Percentiles rank a stretch among this genome's conserved stretches.
Conservation (phyloP, 1,140 invertebrate species). For the Propsilocerus akamusi region DNA sequence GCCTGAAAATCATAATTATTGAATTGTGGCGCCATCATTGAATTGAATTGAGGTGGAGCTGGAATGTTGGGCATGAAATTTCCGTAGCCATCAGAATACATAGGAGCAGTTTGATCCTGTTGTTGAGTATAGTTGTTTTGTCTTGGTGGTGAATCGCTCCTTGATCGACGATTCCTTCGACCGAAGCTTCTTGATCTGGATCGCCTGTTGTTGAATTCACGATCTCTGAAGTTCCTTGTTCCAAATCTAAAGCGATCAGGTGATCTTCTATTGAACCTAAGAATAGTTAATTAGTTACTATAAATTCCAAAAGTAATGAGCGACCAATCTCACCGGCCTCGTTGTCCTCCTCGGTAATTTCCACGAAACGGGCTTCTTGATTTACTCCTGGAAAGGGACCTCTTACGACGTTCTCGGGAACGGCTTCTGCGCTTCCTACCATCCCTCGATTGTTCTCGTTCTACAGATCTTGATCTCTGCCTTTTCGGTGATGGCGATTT, state of each 20-base stretch:
- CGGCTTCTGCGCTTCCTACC: too few species aligned
- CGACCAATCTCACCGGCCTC: too few species aligned
- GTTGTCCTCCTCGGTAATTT: too few species aligned
- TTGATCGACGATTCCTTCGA: background rate
- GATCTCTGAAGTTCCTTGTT: background rate
- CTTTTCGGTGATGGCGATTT: too few species aligned
- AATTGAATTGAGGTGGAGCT: background rate
- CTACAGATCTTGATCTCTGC: too few species aligned
- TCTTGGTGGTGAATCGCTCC: background rate
- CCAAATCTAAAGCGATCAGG: too few species aligned
- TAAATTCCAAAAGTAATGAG: too few species aligned
- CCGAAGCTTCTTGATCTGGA: background rate
- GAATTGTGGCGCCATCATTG: background rate
- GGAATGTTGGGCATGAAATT: background rate
- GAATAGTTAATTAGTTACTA: background rate
- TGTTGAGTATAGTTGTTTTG: background rate
- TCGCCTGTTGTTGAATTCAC: background rate
- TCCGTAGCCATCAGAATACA: background rate
- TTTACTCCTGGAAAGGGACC: too few species aligned
- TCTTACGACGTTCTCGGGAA: too few species aligned
- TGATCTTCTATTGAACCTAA: background rate
- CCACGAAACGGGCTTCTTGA: too few species aligned
- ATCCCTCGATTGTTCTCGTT: too few species aligned
- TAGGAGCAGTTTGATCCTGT: background rate
- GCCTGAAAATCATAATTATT: slow-evolving; percentile 1